These are phyloP conservation scores for Papilio xuthus DNA, from an alignment of 1,140 invertebrate genomes.

Conservation along the genomic window DNA sequence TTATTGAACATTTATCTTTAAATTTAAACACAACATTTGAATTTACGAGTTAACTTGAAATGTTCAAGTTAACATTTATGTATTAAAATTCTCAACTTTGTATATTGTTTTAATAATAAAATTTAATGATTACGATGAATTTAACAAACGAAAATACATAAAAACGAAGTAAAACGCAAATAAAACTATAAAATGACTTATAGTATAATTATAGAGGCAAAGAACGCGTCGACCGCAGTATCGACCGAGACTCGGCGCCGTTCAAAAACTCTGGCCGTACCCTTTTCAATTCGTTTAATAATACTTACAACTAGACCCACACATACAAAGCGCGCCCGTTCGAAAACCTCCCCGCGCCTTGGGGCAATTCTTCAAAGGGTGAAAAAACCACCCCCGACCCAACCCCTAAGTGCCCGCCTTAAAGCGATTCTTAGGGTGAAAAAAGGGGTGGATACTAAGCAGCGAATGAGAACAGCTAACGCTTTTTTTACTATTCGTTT, in stretches of 20 bases:
- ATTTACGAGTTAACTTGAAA: neutral
- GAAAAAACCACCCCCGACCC: slow-evolving; percentile 73
- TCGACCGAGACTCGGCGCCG: slow-evolving; percentile 46
- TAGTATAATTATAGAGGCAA: neutral
- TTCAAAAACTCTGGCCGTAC: slow-evolving; percentile 66
- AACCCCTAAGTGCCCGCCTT: slow-evolving; percentile 64
- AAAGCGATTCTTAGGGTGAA: slow-evolving; percentile 78
- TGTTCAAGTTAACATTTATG: neutral
- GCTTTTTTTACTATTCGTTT: slow-evolving; percentile 11
- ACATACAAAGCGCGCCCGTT: slow-evolving; percentile 48
- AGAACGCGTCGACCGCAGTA: slow-evolving; percentile 41
- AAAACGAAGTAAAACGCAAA: slow-evolving; percentile 12
- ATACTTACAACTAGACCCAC: slow-evolving; percentile 67
- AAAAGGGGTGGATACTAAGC: slow-evolving; percentile 79
- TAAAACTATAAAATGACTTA: slow-evolving; percentile 17
- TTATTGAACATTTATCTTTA: too few species aligned
- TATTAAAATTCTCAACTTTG: slow-evolving; percentile 8
- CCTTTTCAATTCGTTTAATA: slow-evolving; percentile 73
- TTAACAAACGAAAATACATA: slow-evolving; percentile 19
- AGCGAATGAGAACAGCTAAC: slow-evolving; percentile 55
- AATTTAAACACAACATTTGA: neutral
- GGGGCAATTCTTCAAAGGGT: slow-evolving; percentile 80
- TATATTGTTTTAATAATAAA: slow-evolving; percentile 1
- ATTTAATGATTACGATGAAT: slow-evolving; percentile 4
- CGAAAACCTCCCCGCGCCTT: slow-evolving; percentile 67